phyloP scores from a whole-genome alignment of 2,888 invertebrate species.

The Agonopterix arenella region DNA sequence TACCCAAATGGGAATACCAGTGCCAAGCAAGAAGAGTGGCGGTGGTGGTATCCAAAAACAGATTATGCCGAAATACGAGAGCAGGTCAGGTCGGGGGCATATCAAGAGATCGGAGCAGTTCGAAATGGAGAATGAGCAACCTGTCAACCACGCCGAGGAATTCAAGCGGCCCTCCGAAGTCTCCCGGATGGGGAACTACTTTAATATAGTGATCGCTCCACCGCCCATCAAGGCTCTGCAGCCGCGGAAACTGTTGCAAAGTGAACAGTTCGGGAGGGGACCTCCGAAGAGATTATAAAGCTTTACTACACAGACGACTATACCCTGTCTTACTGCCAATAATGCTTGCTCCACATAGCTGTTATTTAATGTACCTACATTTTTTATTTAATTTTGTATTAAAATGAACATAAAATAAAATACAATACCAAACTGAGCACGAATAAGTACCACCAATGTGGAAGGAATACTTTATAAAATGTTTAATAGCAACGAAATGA shows the following conservation, averaged over 20 bases:
- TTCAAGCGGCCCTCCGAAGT: slow-evolving; percentile 46
- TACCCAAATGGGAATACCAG: slow-evolving; percentile 70
- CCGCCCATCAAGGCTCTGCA: slow-evolving; percentile 63
- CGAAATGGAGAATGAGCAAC: slow-evolving; percentile 21
- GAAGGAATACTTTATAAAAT: no score
- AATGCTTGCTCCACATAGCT: no score
- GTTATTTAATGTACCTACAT: no score
- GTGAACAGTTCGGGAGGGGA: background rate
- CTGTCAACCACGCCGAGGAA: slow-evolving; percentile 28
- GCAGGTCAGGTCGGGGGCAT: slow-evolving; percentile 19
- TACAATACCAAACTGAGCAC: no score
- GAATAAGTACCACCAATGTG: no score
- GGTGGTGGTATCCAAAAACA: slow-evolving; percentile 15
- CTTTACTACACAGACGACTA: no score
- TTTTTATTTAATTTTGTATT: no score
- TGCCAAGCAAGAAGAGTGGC: slow-evolving; percentile 43
- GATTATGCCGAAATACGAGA: slow-evolving; percentile 23
- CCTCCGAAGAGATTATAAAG: no score
- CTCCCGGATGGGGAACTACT: slow-evolving; percentile 68
- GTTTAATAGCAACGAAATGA: no score
- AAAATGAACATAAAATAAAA: no score
- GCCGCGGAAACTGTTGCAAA: slow-evolving; percentile 48
- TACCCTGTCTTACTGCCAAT: no score
- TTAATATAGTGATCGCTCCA: slow-evolving; percentile 67
- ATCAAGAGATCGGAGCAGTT: slow-evolving; percentile 38